Percentiles rank a stretch among this genome's conserved stretches.
Evolutionary conservation across 2,113 vertebrate genomes (phyloP).

Genomic region (Mesembrinibis cayennensis): DNA sequence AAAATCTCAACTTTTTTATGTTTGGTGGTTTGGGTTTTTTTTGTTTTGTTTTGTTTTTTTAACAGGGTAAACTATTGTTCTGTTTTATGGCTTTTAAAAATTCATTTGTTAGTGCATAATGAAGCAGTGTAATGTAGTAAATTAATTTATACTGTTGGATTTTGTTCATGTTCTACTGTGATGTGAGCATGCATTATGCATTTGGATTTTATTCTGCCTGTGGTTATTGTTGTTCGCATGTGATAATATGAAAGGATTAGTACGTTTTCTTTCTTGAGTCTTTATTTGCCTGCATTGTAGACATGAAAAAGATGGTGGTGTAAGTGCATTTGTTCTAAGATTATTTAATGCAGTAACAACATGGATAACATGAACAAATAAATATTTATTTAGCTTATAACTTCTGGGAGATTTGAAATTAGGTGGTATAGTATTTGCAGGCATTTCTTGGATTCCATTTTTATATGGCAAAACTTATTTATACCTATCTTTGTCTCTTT

Average conservation of each 20-base stretch:
- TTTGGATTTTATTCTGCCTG: slow-evolving; percentile 44
- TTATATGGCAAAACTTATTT: background rate
- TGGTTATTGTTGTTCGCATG: background rate
- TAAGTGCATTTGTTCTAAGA: background rate
- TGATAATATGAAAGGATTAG: slow-evolving; percentile 24
- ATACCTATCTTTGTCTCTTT: background rate
- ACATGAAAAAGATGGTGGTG: background rate
- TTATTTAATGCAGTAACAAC: background rate
- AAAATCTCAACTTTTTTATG: background rate
- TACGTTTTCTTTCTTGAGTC: background rate
- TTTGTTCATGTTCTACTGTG: background rate
- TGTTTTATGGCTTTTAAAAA: slow-evolving; percentile 29
- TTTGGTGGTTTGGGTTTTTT: background rate
- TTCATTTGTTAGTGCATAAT: slow-evolving; percentile 36
- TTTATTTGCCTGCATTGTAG: background rate
- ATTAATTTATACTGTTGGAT: slow-evolving; percentile 35
- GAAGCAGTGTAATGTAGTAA: slow-evolving; percentile 15
- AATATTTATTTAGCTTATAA: background rate
- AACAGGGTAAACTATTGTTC: background rate
- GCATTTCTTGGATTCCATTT: background rate
- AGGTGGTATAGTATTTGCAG: background rate
- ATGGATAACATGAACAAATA: background rate
- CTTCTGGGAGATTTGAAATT: background rate
- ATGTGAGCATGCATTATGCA: slow-evolving; percentile 25
- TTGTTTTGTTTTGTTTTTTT: background rate